phyloP scores from a whole-genome alignment of 2,888 invertebrate species.

The Meganola albula region DNA sequence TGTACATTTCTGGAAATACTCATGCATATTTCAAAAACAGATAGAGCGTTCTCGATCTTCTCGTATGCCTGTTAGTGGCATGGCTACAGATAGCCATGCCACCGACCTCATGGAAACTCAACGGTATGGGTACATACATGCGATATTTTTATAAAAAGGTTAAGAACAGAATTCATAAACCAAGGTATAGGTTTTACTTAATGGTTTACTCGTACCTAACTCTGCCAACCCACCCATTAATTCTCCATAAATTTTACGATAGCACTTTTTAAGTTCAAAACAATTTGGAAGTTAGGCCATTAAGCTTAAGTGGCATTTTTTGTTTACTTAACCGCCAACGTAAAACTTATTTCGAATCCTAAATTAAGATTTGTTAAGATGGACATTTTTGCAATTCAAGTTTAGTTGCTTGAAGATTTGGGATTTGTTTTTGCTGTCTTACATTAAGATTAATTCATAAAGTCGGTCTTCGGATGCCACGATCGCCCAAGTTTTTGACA shows the following conservation, averaged over 20 bases:
- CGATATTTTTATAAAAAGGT: no score
- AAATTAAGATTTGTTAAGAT: slow-evolving; percentile 24
- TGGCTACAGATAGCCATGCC: no score
- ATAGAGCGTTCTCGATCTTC: no score
- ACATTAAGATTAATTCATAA: slow-evolving; percentile 50
- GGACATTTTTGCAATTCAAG: slow-evolving; percentile 41
- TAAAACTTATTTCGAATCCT: slow-evolving; percentile 17
- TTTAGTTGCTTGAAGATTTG: slow-evolving; percentile 45
- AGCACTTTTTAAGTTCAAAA: slow-evolving; percentile 18
- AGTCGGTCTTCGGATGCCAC: slow-evolving; percentile 43
- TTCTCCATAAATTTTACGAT: slow-evolving; percentile 9
- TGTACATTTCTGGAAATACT: no score
- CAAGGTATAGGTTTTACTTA: no score
- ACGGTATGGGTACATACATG: no score
- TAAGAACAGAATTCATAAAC: no score
- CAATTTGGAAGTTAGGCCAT: slow-evolving; percentile 17
- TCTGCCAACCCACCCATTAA: slow-evolving; percentile 7
- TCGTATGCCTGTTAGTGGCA: no score
- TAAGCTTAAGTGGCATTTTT: slow-evolving; percentile 14
- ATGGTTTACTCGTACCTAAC: slow-evolving; percentile 8
- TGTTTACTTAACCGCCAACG: slow-evolving; percentile 18
- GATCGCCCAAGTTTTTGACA: slow-evolving; percentile 58
- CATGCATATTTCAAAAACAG: no score
- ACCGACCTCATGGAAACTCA: no score
- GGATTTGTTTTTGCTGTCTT: slow-evolving; percentile 44